Evolutionary conservation across 1,140 invertebrate species (phyloP).

Genomic region (Marisa cornuarietis): DNA sequence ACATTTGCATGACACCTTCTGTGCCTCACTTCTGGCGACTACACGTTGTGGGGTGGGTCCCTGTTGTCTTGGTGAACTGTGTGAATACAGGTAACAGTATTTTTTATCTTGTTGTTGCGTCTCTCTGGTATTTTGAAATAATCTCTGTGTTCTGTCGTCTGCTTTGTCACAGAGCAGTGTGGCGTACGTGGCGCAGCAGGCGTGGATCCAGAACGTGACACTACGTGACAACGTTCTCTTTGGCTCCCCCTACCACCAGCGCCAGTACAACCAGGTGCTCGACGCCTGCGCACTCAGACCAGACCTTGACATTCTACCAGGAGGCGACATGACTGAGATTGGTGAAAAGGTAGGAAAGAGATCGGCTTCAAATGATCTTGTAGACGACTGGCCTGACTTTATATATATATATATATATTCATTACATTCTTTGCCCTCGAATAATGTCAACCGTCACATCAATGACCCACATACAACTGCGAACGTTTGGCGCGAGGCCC

Average conservation of each 20-base stretch:
- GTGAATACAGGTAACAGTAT: too few species aligned
- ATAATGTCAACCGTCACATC: too few species aligned
- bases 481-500: too few species aligned
- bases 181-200: conserved; percentile 84
- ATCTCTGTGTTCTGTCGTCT: too few species aligned
- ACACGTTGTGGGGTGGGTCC: too few species aligned
- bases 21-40: too few species aligned
- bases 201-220: conserved; percentile 86
- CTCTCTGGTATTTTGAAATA: too few species aligned
- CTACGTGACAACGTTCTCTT: conserved; percentile 87
- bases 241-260: conserved; percentile 65
- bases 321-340: conserved; percentile 75
- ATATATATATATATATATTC: neutral
- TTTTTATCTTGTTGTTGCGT: too few species aligned
- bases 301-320: conserved; percentile 76
- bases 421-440: too few species aligned
- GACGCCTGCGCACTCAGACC: conserved; percentile 72
- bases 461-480: too few species aligned
- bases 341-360: conserved; percentile 58
- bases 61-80: too few species aligned
- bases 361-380: neutral
- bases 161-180: conserved; percentile 61
- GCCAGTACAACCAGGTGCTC: conserved; percentile 67
- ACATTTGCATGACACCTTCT: too few species aligned
- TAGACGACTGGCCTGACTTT: neutral